Conservation (phyloP, 2,113 vertebrate species). For the Cricetomys ansorgei region DNA sequence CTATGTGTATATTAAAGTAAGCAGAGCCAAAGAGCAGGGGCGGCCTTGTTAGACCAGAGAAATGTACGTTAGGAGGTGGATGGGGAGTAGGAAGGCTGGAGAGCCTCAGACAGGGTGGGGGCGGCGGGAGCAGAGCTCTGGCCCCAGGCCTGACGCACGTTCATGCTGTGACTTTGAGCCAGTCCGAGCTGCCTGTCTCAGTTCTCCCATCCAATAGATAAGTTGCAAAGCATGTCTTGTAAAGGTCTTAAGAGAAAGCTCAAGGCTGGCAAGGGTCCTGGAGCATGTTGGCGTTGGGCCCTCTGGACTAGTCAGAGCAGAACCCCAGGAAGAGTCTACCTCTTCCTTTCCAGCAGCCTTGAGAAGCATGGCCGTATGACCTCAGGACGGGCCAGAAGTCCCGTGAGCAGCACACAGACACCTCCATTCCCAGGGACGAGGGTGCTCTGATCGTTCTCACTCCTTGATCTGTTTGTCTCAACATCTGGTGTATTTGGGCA, state of each 20-base stretch:
- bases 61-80: background rate
- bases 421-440: background rate
- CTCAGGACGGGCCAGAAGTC: background rate
- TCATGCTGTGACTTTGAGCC: conserved; percentile 23
- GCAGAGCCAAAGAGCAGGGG: conserved; percentile 64
- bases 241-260: background rate
- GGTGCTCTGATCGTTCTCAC: background rate
- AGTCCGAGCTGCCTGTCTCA: background rate
- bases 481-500: background rate
- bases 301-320: background rate
- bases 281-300: background rate
- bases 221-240: background rate
- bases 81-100: background rate
- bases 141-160: conserved; percentile 10
- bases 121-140: background rate
- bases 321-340: rapidly evolving
- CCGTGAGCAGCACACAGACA: background rate
- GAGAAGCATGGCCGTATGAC: background rate
- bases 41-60: conserved; percentile 46
- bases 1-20: conserved; percentile 76
- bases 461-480: background rate
- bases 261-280: background rate
- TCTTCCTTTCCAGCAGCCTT: background rate
- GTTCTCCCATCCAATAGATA: background rate
- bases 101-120: background rate